Evolutionary conservation across 2,888 invertebrate genomes (phyloP), one percentile per base, ranked within the genome.

Genomic region (Cistogaster globosa): DNA sequence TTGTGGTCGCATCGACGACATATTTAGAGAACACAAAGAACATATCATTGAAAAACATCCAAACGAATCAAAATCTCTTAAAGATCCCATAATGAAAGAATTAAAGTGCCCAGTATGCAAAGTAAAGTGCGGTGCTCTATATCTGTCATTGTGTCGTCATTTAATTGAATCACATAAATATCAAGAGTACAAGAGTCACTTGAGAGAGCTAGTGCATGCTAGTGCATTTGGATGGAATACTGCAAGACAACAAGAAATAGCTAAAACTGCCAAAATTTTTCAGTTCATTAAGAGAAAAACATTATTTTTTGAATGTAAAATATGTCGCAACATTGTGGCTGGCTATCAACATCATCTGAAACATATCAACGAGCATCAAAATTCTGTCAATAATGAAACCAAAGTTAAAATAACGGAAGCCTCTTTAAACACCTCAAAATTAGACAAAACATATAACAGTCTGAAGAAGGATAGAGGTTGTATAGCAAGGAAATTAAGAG

Each of bases 81-180:
- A 86, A 68, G 88, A 88, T 86, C 88, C 88, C 38, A 88, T 88
- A 76, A 88, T 88, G 87, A 85, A 87, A 26, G 81, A 84, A 38
- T 57, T 88, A 0, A 87, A 87, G 26, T 88, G 88, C 65, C 88
- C 88, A 1, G 57, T 87, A n/a, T 88, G 87, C 72, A 87, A 87
- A 48, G 65, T 57, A 45, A 83, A 84, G 62, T 87, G 88, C 32
- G 87, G 87, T 14, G 62, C 80, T 14, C 86, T 87, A 53, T 83
- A 87, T 65, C 38, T 87, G 18, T 58, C 62, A 0, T 81, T 88
- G 6, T 87, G 87, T 67, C 74, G 83, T 8, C 88, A 88, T 76
- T 67, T 88, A 72, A 74, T 87, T 9, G 20, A 48, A 11, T 42
- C 60, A 36, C 87, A 87, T 55, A 84, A 82, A 8, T 55, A 78